These are phyloP conservation scores for Agelas oroides DNA, from an alignment of 37 sponge, comb jelly and placozoan genomes.

Conservation along the genomic window DNA sequence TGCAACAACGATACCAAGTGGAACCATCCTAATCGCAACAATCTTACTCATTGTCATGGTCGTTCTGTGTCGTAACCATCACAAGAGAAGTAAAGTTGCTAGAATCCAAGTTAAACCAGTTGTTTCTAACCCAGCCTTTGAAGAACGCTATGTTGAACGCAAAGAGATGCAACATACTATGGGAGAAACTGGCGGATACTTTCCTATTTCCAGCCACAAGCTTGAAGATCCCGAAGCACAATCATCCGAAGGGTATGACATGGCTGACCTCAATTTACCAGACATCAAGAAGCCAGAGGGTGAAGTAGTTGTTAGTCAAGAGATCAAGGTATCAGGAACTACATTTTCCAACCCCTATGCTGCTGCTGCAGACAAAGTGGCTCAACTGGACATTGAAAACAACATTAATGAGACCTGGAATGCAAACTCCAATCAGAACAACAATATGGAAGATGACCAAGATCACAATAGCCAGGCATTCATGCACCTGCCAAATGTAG, in stretches of 20 bases:
- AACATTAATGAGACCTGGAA: too few relatives aligned
- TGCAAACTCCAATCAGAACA: too few relatives aligned
- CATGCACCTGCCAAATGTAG: too few relatives aligned
- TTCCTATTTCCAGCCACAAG: neutral
- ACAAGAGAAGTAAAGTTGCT: neutral
- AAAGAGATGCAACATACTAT: neutral
- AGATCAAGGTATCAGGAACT: neutral
- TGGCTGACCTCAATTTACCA: neutral
- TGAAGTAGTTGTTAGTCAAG: neutral
- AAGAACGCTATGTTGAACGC: constrained; percentile 2
- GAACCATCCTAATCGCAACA: constrained; percentile 2
- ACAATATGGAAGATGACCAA: too few relatives aligned
- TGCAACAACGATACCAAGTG: constrained; percentile 35
- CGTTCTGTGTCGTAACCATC: neutral
- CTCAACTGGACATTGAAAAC: too few relatives aligned
- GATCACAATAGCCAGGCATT: too few relatives aligned
- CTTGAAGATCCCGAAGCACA: neutral
- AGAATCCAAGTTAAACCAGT: neutral
- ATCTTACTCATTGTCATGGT: constrained; percentile 26
- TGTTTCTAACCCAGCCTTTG: neutral
- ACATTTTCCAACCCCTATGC: neutral
- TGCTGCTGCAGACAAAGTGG: neutral
- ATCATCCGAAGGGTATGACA: neutral
- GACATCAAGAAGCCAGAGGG: constrained; percentile 23
- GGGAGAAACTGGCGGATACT: neutral